A percentile compares a stretch with the other conserved stretches of the same genome.
Evolutionary conservation across 2,888 invertebrate genomes (phyloP).

Genomic region (Dinocampus coccinellae): DNA sequence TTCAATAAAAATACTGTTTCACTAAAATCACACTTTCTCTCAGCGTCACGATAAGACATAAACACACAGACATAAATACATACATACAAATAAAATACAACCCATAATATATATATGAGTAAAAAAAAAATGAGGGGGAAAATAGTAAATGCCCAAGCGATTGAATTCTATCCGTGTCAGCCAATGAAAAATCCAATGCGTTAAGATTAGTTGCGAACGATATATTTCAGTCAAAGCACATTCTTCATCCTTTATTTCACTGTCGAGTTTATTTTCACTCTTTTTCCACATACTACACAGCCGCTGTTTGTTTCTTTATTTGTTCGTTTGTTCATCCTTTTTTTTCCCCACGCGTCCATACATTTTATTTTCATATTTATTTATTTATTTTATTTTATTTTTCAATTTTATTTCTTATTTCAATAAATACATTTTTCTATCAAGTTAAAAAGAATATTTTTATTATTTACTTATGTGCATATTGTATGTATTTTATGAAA

Average conservation of each 20-base stretch:
- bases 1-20: background rate
- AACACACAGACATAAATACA: background rate
- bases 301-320: background rate
- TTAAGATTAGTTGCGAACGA: constrained; percentile 15
- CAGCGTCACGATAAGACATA: background rate
- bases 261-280: constrained; percentile 3
- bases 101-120: background rate
- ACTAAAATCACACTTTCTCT: background rate
- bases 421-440: no score
- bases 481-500: no score
- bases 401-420: background rate
- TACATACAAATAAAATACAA: background rate
- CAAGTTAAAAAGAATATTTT: no score
- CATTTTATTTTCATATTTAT: background rate
- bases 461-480: no score
- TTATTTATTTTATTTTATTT: background rate
- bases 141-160: background rate
- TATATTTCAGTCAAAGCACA: constrained; percentile 12
- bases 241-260: constrained; percentile 18
- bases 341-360: no score
- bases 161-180: constrained; percentile 11
- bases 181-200: constrained; percentile 13
- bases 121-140: background rate
- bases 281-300: background rate
- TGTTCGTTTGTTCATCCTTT: no score